Conservation (phyloP, 1,140 invertebrate species). For the Lerema accius region DNA sequence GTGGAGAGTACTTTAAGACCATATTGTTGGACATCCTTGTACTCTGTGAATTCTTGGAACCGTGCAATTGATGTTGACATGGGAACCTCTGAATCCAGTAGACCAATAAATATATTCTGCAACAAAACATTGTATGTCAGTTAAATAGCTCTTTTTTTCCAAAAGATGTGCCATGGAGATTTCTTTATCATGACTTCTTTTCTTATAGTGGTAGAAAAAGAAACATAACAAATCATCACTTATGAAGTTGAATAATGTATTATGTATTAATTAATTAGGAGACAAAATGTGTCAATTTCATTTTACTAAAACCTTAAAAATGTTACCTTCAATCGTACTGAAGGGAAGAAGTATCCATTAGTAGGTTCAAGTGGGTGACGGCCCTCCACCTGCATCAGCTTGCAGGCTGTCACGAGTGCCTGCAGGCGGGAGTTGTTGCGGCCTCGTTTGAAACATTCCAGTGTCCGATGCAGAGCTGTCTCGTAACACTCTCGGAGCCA, state of each 20-base stretch:
- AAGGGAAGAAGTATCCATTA: conserved; percentile 84
- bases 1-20: conserved; percentile 68
- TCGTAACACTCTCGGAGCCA: conserved; percentile 86
- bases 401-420: conserved; percentile 86
- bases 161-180: too few relatives aligned
- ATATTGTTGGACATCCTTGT: conserved; percentile 71
- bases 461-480: conserved; percentile 81
- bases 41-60: conserved; percentile 75
- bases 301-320: conserved; percentile 11
- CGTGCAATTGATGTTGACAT: conserved; percentile 68
- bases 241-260: too few relatives aligned
- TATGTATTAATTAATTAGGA: too few relatives aligned
- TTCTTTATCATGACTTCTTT: too few relatives aligned
- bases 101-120: conserved; percentile 69
- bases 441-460: conserved; percentile 81
- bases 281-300: too few relatives aligned
- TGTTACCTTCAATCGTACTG: conserved; percentile 83
- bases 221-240: too few relatives aligned
- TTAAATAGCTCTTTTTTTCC: too few relatives aligned
- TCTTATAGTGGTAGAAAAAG: too few relatives aligned
- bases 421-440: conserved; percentile 83
- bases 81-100: conserved; percentile 66
- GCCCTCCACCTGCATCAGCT: conserved; percentile 86
- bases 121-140: conserved; percentile 39
- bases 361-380: conserved; percentile 83